phyloP scores from a whole-genome alignment of 2,888 invertebrate species.

The Tachystola acroxantha region DNA sequence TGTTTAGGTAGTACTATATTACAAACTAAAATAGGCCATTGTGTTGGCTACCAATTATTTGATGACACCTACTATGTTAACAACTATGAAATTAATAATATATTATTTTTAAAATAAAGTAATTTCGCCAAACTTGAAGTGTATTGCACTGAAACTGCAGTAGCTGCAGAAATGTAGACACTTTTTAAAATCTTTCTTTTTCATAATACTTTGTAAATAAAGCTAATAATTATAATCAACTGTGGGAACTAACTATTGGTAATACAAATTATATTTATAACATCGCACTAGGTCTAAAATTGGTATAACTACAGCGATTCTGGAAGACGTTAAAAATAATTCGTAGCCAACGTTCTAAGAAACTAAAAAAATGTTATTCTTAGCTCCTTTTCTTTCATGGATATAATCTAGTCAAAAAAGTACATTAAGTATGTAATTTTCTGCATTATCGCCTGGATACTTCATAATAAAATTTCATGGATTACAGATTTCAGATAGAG shows the following conservation, averaged over 20 bases:
- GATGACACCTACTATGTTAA: conserved; percentile 37
- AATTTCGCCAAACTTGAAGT: conserved; percentile 48
- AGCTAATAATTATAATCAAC: conserved; percentile 14
- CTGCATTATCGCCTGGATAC: background rate
- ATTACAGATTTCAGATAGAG: too few species aligned
- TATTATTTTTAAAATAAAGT: conserved; percentile 46
- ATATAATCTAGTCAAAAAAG: background rate
- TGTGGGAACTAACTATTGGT: conserved; percentile 15
- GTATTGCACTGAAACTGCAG: conserved; percentile 70
- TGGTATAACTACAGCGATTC: conserved; percentile 41
- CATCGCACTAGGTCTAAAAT: conserved; percentile 20
- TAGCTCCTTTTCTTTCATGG: conserved; percentile 45
- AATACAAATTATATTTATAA: conserved; percentile 22
- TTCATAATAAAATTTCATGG: conserved; percentile 6
- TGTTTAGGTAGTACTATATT: conserved; percentile 31
- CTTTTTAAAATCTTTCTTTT: conserved; percentile 25
- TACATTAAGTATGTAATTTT: conserved; percentile 5
- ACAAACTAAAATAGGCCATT: conserved; percentile 60
- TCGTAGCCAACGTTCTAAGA: conserved; percentile 70
- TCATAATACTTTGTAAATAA: conserved; percentile 38
- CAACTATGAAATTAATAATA: conserved; percentile 36
- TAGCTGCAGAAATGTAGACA: conserved; percentile 47
- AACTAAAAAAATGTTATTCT: conserved; percentile 49
- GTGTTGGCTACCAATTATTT: conserved; percentile 76
- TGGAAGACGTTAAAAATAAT: conserved; percentile 75